Conservation (phyloP, 2,888 invertebrate genomes). For the Drosophila rubida region DNA sequence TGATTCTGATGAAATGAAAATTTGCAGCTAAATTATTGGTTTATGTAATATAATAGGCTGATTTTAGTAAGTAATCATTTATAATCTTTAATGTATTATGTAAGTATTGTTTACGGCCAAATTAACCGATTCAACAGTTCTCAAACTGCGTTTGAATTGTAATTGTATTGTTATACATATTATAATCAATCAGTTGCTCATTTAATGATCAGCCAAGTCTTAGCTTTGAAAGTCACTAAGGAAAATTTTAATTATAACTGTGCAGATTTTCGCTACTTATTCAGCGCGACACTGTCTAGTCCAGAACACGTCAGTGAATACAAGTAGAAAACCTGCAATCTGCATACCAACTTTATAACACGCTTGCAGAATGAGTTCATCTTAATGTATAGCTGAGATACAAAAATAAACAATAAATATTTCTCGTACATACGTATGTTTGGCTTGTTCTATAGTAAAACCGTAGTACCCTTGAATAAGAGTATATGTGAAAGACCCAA, state of each 20-base stretch:
- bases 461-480: too few relatives aligned
- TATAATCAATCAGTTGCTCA: neutral
- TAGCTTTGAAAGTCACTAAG: too few relatives aligned
- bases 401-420: too few relatives aligned
- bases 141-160: neutral
- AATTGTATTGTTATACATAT: too few relatives aligned
- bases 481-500: too few relatives aligned
- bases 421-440: too few relatives aligned
- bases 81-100: neutral
- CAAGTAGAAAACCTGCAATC: neutral
- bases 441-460: too few relatives aligned
- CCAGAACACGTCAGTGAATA: conserved; percentile 5
- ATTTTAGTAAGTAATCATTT: neutral
- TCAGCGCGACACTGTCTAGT: conserved; percentile 3
- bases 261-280: neutral
- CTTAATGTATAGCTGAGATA: too few relatives aligned
- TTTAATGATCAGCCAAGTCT: too few relatives aligned
- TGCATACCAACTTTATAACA: neutral
- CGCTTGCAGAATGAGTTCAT: neutral
- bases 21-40: too few relatives aligned
- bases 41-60: neutral
- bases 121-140: neutral
- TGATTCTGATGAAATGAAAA: too few relatives aligned
- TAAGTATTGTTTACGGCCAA: neutral
- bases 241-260: too few relatives aligned